These are phyloP conservation scores for Calliscelio sp. DNA, from an alignment of 2,888 invertebrate genomes.

Conservation along the genomic window DNA sequence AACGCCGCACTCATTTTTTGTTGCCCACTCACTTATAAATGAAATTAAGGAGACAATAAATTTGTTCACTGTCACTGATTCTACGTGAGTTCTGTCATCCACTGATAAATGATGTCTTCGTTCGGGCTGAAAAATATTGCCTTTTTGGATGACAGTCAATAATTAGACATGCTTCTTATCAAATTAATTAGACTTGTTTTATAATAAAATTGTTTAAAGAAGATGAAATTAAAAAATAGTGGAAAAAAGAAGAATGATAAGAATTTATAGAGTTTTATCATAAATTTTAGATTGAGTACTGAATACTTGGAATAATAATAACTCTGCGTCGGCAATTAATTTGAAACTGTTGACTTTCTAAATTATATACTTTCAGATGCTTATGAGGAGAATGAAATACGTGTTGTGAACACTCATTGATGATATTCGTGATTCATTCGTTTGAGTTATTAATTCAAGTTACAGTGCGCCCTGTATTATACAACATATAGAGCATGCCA, in stretches of 20 bases:
- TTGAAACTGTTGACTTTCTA: constrained; percentile 16
- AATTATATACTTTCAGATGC: constrained; percentile 37
- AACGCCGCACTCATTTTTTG: constrained; percentile 65
- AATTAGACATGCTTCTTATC: too few relatives aligned
- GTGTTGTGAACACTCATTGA: constrained; percentile 40
- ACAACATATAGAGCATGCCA: constrained; percentile 36
- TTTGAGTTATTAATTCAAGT: constrained; percentile 59
- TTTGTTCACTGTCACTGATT: constrained; percentile 73
- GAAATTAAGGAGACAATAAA: constrained; percentile 65
- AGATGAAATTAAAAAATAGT: too few relatives aligned
- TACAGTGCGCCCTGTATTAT: constrained; percentile 45
- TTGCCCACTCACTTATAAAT: constrained; percentile 59
- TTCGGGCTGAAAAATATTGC: constrained; percentile 5
- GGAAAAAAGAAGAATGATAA: too few relatives aligned
- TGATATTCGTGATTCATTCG: constrained; percentile 61
- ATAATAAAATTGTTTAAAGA: too few relatives aligned
- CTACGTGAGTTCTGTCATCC: constrained; percentile 50
- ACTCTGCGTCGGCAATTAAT: too few relatives aligned
- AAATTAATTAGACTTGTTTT: too few relatives aligned
- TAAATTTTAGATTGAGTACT: too few relatives aligned
- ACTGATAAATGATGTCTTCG: constrained; percentile 53
- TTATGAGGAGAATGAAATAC: constrained; percentile 25
- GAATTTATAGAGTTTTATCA: too few relatives aligned
- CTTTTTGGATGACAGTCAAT: neutral
- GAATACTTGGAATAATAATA: too few relatives aligned